Base-by-base conservation (phyloP, 2,797 vertebrate species). In the Telmatherina bonti region DNA sequence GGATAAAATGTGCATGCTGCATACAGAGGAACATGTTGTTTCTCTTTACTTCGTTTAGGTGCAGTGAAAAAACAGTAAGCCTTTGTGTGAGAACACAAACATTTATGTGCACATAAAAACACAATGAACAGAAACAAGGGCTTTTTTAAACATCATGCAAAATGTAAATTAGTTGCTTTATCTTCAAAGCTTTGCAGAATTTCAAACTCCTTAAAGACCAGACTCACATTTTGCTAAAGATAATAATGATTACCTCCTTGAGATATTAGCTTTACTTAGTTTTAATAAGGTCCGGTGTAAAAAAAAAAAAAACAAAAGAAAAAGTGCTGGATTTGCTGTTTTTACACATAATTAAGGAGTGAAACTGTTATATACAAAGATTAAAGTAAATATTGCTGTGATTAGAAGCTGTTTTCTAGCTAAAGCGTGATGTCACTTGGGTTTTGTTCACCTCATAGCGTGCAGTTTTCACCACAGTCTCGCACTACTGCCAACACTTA, bases 371-470 rank as follows among this genome's bases (percentile, higher is more conserved):
- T 4, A 29, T 7, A 18, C 22, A 22, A 15, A 33, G 13, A 49
- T 22, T 26, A 38, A 35, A 51, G 30, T 26, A 26, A 33, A 51
- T 26, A 20, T 51, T 26, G 13, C 22, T 36, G 6, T 35, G 9
- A 51, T 51, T 12, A 3, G 16, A 53, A 53, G 51, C 26, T 15
- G n/a, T 27, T 18, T 53, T 53, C 51, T 7, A 54, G 3, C 27
- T 54, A 18, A 54, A 18, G 29, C 16, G 26, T 20, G 29, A 30
- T 12, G 29, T 30, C 27, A 2, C 51, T 9, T 8, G 5, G 26
- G 11, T 61, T 69, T 45, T 66, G 10, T 61, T 76, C 20, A 38
- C 31, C 20, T 24, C 36, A 26, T 54, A 7, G 41, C 62, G 54
- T 54, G 29, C 4, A 58, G 29, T 36, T 70, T 62, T 67, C 13